Conservation (phyloP, 2,797 vertebrate species). For the Amphiprion clarkii region DNA sequence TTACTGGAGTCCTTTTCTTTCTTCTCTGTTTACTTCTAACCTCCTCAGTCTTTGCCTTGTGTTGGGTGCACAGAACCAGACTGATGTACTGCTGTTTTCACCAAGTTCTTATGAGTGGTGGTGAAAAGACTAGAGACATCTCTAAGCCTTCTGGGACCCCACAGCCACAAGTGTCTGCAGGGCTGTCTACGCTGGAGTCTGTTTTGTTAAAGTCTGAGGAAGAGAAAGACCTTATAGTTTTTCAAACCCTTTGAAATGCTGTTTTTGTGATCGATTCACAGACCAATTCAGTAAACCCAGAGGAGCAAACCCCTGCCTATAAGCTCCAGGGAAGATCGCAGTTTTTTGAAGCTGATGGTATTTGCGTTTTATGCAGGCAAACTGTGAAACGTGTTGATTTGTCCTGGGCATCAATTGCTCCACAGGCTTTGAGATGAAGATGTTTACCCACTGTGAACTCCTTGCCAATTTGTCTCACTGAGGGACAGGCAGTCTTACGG, state of each 20-base stretch:
- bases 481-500: constrained; percentile 57
- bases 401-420: constrained; percentile 74
- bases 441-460: constrained; percentile 74
- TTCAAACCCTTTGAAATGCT: constrained; percentile 77
- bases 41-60: constrained; percentile 38
- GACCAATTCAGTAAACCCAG: constrained; percentile 70
- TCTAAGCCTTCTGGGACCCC: constrained; percentile 65
- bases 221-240: constrained; percentile 69
- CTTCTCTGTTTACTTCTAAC: constrained; percentile 39
- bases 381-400: constrained; percentile 72
- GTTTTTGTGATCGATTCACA: constrained; percentile 78
- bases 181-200: constrained; percentile 74
- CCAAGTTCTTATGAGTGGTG: constrained; percentile 49
- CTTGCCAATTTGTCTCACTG: constrained; percentile 71
- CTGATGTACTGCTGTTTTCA: constrained; percentile 54
- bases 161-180: constrained; percentile 76
- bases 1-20: constrained; percentile 26
- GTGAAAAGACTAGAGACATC: constrained; percentile 62
- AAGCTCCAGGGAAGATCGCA: constrained; percentile 72
- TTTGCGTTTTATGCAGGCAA: constrained; percentile 73
- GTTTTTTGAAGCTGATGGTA: constrained; percentile 69
- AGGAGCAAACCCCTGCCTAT: constrained; percentile 70
- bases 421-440: constrained; percentile 72
- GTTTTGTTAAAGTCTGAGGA: constrained; percentile 69
- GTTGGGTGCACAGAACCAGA: constrained; percentile 21